These are phyloP conservation scores for Mus pahari DNA, from an alignment of 2,113 vertebrate genomes.

Conservation along the genomic window DNA sequence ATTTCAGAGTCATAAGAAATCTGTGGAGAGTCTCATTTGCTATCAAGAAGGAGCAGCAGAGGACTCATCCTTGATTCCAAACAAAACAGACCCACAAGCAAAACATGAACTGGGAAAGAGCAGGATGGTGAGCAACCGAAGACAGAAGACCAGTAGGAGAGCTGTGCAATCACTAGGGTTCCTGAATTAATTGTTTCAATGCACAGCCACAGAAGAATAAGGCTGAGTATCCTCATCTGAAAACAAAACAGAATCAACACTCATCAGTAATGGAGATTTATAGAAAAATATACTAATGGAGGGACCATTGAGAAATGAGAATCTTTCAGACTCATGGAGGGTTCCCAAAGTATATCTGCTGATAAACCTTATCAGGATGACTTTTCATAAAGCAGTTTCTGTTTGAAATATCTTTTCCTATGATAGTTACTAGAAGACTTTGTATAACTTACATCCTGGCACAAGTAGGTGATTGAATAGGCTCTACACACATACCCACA, in stretches of 20 bases:
- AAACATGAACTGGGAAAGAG: neutral
- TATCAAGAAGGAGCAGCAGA: neutral
- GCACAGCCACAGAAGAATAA: neutral
- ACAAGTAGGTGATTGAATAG: neutral
- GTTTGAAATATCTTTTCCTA: neutral
- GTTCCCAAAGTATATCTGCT: neutral
- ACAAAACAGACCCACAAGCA: neutral
- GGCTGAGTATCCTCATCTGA: neutral
- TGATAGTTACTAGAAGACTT: neutral
- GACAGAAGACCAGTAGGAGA: neutral
- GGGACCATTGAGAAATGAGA: neutral
- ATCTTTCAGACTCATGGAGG: neutral
- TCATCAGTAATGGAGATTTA: neutral
- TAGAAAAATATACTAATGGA: neutral
- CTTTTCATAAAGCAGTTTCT: neutral
- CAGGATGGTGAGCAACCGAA: neutral
- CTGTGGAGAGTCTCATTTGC: neutral
- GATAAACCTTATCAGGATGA: neutral
- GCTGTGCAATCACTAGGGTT: rapidly evolving
- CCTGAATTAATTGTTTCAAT: neutral
- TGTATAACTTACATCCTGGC: neutral
- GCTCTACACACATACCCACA: neutral
- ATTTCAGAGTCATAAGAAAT: neutral
- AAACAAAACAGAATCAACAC: neutral
- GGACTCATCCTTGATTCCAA: neutral